A percentile compares a stretch with the other conserved stretches of the same genome.
Conservation (phyloP, 2,797 vertebrate species). For the Propithecus deckenii region DNA sequence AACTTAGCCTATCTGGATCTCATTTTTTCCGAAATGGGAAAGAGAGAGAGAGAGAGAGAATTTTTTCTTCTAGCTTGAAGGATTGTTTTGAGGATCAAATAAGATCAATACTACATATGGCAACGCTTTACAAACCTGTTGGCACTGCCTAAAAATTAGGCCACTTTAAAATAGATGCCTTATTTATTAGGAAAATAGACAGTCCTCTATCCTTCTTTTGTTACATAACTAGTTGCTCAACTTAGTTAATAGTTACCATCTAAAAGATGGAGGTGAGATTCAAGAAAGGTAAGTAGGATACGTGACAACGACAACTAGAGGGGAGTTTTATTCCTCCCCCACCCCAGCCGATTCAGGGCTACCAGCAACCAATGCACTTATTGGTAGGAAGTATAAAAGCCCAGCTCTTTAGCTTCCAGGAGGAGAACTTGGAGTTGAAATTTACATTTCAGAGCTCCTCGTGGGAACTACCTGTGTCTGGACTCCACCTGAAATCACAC, state of each 20-base stretch:
- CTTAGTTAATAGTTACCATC: neutral
- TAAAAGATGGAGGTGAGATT: neutral
- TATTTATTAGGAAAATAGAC: neutral
- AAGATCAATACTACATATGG: neutral
- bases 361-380: neutral
- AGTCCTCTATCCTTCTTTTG: neutral
- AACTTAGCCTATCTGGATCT: neutral
- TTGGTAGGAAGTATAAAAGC: rapidly evolving
- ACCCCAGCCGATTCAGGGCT: rapidly evolving
- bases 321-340: neutral
- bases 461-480: too few species aligned
- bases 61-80: neutral
- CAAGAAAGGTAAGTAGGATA: neutral
- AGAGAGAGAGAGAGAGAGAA: rapidly evolving
- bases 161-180: neutral
- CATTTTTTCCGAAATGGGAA: neutral
- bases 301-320: neutral
- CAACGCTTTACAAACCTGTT: neutral
- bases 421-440: neutral
- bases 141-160: neutral
- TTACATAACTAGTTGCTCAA: neutral
- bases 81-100: neutral
- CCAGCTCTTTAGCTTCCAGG: neutral
- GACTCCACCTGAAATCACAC: neutral
- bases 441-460: neutral